Evolutionary conservation across 2,888 invertebrate genomes (phyloP).

Genomic region (Troilus luridus): DNA sequence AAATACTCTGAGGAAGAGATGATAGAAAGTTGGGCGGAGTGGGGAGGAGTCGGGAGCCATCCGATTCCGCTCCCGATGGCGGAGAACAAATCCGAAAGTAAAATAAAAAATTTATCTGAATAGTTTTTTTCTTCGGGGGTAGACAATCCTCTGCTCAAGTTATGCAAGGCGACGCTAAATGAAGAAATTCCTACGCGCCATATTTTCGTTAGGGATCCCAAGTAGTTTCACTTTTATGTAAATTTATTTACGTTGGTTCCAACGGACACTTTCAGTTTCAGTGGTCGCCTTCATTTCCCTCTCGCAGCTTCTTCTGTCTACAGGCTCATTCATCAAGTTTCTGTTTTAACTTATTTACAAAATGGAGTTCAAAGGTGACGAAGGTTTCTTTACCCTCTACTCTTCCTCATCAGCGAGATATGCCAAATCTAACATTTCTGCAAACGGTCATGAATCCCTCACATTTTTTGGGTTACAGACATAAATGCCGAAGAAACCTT

Average conservation of each 20-base stretch:
- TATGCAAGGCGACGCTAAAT: background rate
- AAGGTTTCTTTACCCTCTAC: background rate
- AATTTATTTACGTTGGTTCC: conserved; percentile 26
- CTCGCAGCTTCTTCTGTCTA: background rate
- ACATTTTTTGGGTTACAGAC: background rate
- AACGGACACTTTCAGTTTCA: conserved; percentile 22
- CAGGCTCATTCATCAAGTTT: background rate
- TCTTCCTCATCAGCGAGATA: background rate
- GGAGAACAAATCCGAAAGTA: background rate
- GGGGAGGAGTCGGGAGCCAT: background rate
- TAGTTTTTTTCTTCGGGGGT: background rate
- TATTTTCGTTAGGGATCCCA: background rate
- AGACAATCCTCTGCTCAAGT: background rate
- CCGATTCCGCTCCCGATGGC: background rate
- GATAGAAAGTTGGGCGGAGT: background rate
- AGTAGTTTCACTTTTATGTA: conserved; percentile 46
- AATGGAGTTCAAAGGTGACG: background rate
- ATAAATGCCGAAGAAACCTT: background rate
- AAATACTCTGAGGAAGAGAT: conserved; percentile 39
- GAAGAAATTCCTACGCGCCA: conserved; percentile 5
- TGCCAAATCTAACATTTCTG: background rate
- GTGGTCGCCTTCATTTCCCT: background rate
- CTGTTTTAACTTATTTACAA: background rate
- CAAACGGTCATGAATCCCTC: background rate
- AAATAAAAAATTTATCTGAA: conserved; percentile 6